Evolutionary conservation across 2,888 invertebrate species (phyloP), one percentile per base, ranked within the genome.

Genomic region (Ophion slaviceki): DNA sequence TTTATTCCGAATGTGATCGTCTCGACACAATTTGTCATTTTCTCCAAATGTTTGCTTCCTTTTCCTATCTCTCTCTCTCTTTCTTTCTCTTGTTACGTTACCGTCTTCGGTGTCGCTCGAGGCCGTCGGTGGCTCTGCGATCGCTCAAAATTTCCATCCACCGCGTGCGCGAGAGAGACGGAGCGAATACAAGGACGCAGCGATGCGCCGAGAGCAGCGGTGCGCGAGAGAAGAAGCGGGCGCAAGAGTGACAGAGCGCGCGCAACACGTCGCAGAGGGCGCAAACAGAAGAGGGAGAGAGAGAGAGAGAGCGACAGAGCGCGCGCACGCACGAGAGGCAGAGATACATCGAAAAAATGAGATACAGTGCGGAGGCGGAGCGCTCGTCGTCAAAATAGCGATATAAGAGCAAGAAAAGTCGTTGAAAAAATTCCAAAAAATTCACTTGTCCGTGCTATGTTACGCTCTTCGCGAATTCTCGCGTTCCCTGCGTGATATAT

Each of bases 291-390:
- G 36, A 36, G 72, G 11, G 59, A 8, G 36, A 57, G 59, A 82
- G 80, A 90, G 80, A 87, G 66, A 71, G 74, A 83, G 79, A 79
- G 74, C 89, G 87, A 53, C 14, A 53, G 53, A 14, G 53, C 11
- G 53, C 53, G 53, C 14, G 17, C 14, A 14, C 14, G 36, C 20
- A 59, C 17, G 59, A 8, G 59, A 57, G 59, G 81, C 80, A 90
- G 80, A 87, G 66, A 71, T 68, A 83, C 70, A 75, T 75, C 89
- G 87, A 82, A 87, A 89, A 90, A 91, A 90, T 90, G 90, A 91
- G 90, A 89, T 91, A 90, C 89, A 89, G 87, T 67, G 82, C 87
- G 88, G 87, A 86, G 88, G 90, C 86, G 89, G 87, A 87, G 87
- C 83, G 88, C 88, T 87, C 87, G 86, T 82, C 77, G 82, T 80